Base-by-base conservation (phyloP, 53 echinoderm and acorn worm species). In the Holothuria scabra region DNA sequence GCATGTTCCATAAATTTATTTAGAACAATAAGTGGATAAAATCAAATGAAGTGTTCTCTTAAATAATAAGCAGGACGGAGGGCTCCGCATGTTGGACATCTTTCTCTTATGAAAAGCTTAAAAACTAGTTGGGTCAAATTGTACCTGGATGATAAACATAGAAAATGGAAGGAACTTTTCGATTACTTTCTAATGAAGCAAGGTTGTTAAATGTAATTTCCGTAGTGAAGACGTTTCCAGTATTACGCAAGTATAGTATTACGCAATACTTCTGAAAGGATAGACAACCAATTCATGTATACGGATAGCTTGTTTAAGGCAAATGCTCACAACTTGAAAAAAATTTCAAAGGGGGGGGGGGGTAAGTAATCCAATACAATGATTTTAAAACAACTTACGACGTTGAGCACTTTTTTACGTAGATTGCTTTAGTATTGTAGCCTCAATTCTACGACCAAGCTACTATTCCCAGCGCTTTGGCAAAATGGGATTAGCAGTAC, bases 401-500 rank as follows among this genome's bases (percentile, higher is more conserved):
- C 4, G 32, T 67, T 67, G 32, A 67, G 32, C 67, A 67, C 67
- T 67, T 14, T 67, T 4, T 30, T 67, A 67, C 32, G 5, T 67
- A 13, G 65, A 65, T 25, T 67, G 33, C 33, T 67, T 26, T 48
- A 48, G 48, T 48, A 48, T 48, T 12, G 14, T 48, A 48, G 48
- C 48, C 14, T 8, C 67, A 10, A 67, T 67, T 67, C 67, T 34
- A 67, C 32, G 67, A 67, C 31, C 2, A 67, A 34, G 67, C 33
- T 67, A 67, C 31, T 30, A 0, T 0, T 67, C 67, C 67, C 33
- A 67, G 28, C 32, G 67, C 67, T 32, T 67, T 67, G 33, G 67
- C 67, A 14, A 67, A 67, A 9, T 67, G 67, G 30, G 67, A 67
- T 32, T 34, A 67, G 8, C 67, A 28, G 67, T 67, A 67, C 26